Conservation (phyloP, 1,140 invertebrate genomes). For the Pseudobourletiella spinata region DNA sequence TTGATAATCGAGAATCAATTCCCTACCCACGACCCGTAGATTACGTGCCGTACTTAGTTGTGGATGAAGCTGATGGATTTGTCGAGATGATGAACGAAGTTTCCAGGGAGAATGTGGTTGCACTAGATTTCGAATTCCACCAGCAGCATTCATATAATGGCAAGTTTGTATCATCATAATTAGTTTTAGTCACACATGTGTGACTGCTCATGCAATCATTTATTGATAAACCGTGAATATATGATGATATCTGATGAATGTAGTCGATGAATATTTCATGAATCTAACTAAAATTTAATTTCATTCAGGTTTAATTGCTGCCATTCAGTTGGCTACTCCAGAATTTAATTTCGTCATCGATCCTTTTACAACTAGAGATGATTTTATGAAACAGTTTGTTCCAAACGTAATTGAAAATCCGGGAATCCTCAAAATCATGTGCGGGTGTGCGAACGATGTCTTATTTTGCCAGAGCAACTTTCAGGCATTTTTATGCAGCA, state of each 20-base stretch:
- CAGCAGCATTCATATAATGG: background rate
- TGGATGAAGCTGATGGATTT: background rate
- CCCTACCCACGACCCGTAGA: no score
- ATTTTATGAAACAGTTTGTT: background rate
- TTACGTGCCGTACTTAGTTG: background rate
- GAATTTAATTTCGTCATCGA: background rate
- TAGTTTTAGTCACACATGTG: background rate
- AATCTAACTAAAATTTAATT: no score
- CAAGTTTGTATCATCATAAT: background rate
- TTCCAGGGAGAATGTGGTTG: background rate
- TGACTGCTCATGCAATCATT: no score
- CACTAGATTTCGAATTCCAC: background rate
- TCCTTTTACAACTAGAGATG: background rate
- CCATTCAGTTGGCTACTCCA: background rate
- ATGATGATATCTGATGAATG: no score
- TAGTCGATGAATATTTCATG: no score
- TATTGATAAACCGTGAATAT: no score
- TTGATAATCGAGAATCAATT: no score
- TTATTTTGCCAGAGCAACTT: background rate
- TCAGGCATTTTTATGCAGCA: background rate
- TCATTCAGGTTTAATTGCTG: background rate
- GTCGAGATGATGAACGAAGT: background rate
- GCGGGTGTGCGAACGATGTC: background rate
- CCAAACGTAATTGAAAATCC: background rate
- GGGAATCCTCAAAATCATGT: background rate